Base-by-base conservation (phyloP, 2,888 invertebrate genomes). In the Pelosia muscerda region DNA sequence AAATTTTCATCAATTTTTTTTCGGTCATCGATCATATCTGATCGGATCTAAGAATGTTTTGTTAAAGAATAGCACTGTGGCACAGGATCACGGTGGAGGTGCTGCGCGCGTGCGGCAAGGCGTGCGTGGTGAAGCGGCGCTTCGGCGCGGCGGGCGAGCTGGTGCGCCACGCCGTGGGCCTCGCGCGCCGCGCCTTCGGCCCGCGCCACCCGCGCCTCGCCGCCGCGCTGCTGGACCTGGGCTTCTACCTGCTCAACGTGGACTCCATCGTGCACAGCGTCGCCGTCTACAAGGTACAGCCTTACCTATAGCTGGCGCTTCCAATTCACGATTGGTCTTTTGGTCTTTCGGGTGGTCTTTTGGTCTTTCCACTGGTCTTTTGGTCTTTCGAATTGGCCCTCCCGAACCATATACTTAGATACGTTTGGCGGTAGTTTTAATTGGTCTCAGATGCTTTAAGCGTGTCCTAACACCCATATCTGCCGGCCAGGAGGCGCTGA, bases 221-320 rank as follows among this genome's bases (percentile, higher is more conserved):
- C 28, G 98, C 98, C 88, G 97, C 97, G 56, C 95, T 99, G 70
- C 95, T 98, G 78, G 98, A 98, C 94, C 98, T 97, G 90, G 99
- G 98, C 75, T 98, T 98, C 95, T 98, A 97, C 89, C 95, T 98
- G 83, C 95, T 98, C 79, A 98, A 98, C 91, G 97, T 97, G 65
- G 99, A 99, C 93, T 97, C 97, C 65, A 97, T 98, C 76, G 95
- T 96, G 75, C 97, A 97, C 85, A 97, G 98, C 85, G 98, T 98
- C n/a, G 95, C 96, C 71, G 96, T 98, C 0, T 98, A 98, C 88
- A 96, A 97, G 96, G 97, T 97, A 81, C 49, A 69, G n/a, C 26
- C 13, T 31, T 63, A 13, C 9, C 31, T 31, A 10, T 31, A 31
- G 31, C 31, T 31, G 31, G 31, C 10, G 31, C 31, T n/a, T n/a